A percentile compares a stretch with the other conserved stretches of the same genome.
Evolutionary conservation across 2,888 invertebrate genomes (phyloP).

Genomic region (Drosophila falleni): DNA sequence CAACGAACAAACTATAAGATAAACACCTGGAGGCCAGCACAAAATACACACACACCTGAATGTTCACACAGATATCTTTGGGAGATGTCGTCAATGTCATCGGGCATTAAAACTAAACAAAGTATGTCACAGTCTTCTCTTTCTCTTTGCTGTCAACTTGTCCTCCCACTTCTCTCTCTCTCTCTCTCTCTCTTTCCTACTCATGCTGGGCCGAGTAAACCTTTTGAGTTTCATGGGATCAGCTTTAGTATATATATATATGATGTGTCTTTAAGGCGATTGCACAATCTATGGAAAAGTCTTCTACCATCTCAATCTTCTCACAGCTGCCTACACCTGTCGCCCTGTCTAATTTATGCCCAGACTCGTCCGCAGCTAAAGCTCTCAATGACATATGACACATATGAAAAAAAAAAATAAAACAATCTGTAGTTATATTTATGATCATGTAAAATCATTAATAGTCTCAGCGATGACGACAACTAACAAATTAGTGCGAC

Average conservation of each 20-base stretch:
- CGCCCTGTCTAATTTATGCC: slow-evolving; percentile 72
- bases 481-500: slow-evolving; percentile 72
- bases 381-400: slow-evolving; percentile 53
- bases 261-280: slow-evolving; percentile 9
- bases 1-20: slow-evolving; percentile 41
- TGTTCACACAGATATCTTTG: slow-evolving; percentile 1
- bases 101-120: slow-evolving; percentile 61
- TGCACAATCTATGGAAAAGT: slow-evolving; percentile 36
- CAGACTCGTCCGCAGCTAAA: slow-evolving; percentile 35
- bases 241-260: neutral
- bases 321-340: slow-evolving; percentile 76
- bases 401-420: slow-evolving; percentile 1
- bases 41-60: slow-evolving; percentile 1
- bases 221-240: slow-evolving; percentile 55
- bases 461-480: slow-evolving; percentile 63
- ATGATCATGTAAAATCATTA: slow-evolving; percentile 72
- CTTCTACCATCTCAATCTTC: slow-evolving; percentile 51
- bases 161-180: slow-evolving; percentile 46
- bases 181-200: too few species aligned
- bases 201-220: slow-evolving; percentile 33
- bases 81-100: slow-evolving; percentile 54
- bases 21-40: slow-evolving; percentile 51
- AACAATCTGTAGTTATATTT: slow-evolving; percentile 39
- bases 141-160: slow-evolving; percentile 43
- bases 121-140: slow-evolving; percentile 47